Evolutionary conservation across 2,888 invertebrate genomes (phyloP).

Genomic region (Caenorhabditis sp.): DNA sequence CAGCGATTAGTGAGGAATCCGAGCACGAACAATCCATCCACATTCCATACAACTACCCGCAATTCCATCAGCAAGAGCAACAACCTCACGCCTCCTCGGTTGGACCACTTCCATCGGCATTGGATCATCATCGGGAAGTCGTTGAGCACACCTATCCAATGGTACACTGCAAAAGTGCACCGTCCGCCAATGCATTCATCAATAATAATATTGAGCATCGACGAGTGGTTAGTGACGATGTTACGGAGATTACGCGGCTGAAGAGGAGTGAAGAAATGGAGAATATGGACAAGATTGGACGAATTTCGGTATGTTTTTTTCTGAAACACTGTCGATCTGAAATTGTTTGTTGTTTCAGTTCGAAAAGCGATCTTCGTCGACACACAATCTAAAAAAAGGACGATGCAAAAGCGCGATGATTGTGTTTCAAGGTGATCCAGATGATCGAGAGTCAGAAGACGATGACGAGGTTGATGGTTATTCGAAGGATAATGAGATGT

Average conservation of each 20-base stretch:
- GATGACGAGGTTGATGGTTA: slow-evolving; percentile 38
- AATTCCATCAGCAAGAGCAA: neutral
- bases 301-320: slow-evolving; percentile 18
- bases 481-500: slow-evolving; percentile 51
- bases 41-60: slow-evolving; percentile 29
- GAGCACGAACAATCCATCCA: slow-evolving; percentile 62
- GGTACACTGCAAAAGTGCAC: slow-evolving; percentile 64
- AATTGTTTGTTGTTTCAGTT: slow-evolving; percentile 22
- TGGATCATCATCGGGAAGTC: slow-evolving; percentile 23
- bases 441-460: slow-evolving; percentile 43
- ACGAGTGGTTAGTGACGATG: slow-evolving; percentile 64
- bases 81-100: slow-evolving; percentile 30
- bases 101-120: slow-evolving; percentile 1
- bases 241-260: slow-evolving; percentile 41
- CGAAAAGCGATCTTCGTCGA: slow-evolving; percentile 26
- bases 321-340: neutral
- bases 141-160: slow-evolving; percentile 65
- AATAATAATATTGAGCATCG: slow-evolving; percentile 57
- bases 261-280: slow-evolving; percentile 66
- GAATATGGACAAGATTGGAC: slow-evolving; percentile 57
- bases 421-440: slow-evolving; percentile 45
- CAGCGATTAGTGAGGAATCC: slow-evolving; percentile 63
- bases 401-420: slow-evolving; percentile 64
- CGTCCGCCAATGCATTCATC: slow-evolving; percentile 42
- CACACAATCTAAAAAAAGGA: slow-evolving; percentile 53